Evolutionary conservation across 2,113 vertebrate genomes (phyloP).

Genomic region (Oreochromis tanganicae): DNA sequence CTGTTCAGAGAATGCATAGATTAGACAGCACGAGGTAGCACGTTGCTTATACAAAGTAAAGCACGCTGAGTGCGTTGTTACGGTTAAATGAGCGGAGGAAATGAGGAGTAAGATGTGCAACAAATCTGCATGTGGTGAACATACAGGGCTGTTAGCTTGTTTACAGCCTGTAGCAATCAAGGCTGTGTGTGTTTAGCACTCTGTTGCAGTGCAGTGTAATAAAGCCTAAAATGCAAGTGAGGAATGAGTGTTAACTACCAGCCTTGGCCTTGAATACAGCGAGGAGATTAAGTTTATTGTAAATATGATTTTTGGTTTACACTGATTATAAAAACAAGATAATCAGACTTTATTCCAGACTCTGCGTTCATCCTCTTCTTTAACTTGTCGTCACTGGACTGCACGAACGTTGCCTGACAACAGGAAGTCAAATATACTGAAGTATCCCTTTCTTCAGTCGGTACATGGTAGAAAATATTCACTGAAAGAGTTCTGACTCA

Average conservation of each 20-base stretch:
- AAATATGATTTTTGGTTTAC: background rate
- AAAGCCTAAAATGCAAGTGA: background rate
- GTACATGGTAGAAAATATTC: background rate
- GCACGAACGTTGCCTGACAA: background rate
- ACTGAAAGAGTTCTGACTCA: background rate
- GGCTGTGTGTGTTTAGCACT: background rate
- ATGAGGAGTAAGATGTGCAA: background rate
- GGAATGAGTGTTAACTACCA: background rate
- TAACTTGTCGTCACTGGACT: background rate
- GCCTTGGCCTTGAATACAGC: background rate
- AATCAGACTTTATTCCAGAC: background rate
- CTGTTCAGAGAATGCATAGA: background rate
- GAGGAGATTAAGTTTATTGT: background rate
- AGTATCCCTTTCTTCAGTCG: background rate
- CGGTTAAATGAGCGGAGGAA: background rate
- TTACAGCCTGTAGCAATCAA: background rate
- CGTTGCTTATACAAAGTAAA: rapidly evolving
- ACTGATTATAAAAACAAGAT: background rate
- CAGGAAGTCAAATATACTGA: background rate
- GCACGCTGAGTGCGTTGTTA: background rate
- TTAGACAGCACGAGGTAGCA: background rate
- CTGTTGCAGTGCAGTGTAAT: background rate
- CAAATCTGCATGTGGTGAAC: background rate
- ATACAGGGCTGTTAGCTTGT: background rate
- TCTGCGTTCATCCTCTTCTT: background rate